These are phyloP conservation scores for Prolemur simus DNA, from an alignment of 2,113 vertebrate species.

Conservation along the genomic window DNA sequence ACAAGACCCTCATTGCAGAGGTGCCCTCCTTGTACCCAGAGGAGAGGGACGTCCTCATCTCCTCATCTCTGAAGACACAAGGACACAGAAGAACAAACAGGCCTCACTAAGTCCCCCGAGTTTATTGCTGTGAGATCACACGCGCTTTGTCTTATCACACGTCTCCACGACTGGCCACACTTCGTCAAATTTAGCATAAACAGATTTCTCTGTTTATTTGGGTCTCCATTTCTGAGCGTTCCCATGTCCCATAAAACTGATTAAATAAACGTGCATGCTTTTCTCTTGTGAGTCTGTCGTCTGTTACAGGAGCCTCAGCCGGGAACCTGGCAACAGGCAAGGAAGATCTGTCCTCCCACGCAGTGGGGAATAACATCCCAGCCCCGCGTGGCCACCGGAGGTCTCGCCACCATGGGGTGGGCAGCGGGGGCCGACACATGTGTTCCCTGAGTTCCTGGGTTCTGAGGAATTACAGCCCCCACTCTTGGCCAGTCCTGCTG, in stretches of 20 bases:
- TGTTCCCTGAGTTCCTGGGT: neutral
- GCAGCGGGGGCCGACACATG: neutral
- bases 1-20: neutral
- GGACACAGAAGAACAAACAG: neutral
- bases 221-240: neutral
- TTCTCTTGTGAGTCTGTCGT: neutral
- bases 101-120: neutral
- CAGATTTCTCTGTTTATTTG: neutral
- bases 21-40: neutral
- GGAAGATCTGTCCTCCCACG: neutral
- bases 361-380: neutral
- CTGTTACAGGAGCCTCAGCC: neutral
- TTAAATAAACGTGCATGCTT: neutral
- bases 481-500: accelerated
- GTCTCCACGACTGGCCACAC: neutral
- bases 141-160: neutral
- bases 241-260: neutral
- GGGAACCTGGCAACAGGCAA: neutral
- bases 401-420: accelerated
- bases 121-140: neutral
- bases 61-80: neutral
- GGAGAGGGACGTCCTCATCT: neutral
- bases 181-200: neutral
- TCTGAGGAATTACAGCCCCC: neutral
- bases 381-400: too few species aligned